Conservation (phyloP, 2,113 vertebrate species). For the Gadus macrocephalus region DNA sequence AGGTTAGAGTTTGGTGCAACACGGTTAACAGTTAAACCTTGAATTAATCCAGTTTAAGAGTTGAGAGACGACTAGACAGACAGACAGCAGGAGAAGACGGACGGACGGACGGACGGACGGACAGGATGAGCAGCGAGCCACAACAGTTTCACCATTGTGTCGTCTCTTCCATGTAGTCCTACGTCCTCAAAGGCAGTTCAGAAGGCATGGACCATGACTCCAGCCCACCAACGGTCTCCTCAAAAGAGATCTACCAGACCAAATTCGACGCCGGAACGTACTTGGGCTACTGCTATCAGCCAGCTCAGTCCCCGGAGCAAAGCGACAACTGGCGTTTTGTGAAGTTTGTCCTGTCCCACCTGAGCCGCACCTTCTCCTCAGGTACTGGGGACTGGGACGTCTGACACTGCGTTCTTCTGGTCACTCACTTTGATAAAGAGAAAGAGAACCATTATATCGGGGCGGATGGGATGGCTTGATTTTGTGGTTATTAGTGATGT, state of each 20-base stretch:
- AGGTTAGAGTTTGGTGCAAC: too few species aligned
- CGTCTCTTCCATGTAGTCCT: background rate
- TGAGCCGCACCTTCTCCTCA: constrained; percentile 57
- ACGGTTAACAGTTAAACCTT: too few species aligned
- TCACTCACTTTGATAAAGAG: too few species aligned
- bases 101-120: too few species aligned
- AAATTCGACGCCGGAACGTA: constrained; percentile 59
- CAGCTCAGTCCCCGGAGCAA: constrained; percentile 31
- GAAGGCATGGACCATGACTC: background rate
- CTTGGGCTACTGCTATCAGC: constrained; percentile 56
- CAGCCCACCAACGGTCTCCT: background rate
- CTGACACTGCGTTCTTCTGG: too few species aligned
- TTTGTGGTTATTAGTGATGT: too few species aligned
- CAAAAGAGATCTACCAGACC: constrained; percentile 45
- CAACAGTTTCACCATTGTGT: background rate
- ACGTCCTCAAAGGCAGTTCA: background rate
- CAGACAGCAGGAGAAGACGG: too few species aligned
- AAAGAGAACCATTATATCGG: too few species aligned
- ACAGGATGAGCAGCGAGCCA: too few species aligned
- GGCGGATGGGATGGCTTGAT: too few species aligned
- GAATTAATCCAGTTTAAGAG: too few species aligned
- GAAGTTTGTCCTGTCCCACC: constrained; percentile 45
- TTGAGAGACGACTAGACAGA: too few species aligned
- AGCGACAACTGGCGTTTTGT: constrained; percentile 36
- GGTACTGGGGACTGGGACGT: constrained; percentile 40